A percentile compares a stretch with the other conserved stretches of the same genome.
Evolutionary conservation across 2,113 vertebrate genomes (phyloP).

Genomic region (Scartelaos histophorus): DNA sequence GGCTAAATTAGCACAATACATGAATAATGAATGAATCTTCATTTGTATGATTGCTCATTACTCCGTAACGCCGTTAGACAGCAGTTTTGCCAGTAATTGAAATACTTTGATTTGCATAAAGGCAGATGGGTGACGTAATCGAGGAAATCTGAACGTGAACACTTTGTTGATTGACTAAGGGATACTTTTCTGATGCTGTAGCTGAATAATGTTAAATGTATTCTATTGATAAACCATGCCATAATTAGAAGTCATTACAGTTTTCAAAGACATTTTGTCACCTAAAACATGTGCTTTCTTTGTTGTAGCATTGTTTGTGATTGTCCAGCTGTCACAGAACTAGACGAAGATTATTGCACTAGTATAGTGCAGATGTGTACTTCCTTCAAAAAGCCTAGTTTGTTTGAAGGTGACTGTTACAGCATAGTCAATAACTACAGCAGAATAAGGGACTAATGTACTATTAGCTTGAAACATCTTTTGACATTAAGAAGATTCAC

Average conservation of each 20-base stretch:
- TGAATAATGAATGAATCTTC: conserved; percentile 66
- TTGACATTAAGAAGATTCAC: too few relatives aligned
- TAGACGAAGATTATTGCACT: too few relatives aligned
- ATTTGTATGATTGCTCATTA: conserved; percentile 42
- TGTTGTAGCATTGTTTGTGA: too few relatives aligned
- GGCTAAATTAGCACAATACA: conserved; percentile 54
- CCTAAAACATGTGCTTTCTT: too few relatives aligned
- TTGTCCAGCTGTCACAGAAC: too few relatives aligned
- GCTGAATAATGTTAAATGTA: neutral
- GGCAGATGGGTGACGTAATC: conserved; percentile 2
- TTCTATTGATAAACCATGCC: neutral
- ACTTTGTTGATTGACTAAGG: neutral
- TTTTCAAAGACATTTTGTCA: neutral
- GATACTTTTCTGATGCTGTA: neutral
- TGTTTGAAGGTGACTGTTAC: too few relatives aligned
- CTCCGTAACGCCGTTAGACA: conserved; percentile 13
- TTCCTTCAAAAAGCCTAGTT: too few relatives aligned
- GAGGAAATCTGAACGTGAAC: neutral
- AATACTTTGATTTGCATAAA: conserved; percentile 3
- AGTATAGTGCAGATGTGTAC: too few relatives aligned
- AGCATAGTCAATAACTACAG: too few relatives aligned
- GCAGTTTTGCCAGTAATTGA: neutral
- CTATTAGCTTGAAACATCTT: too few relatives aligned
- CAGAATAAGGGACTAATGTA: too few relatives aligned
- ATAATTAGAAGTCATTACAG: neutral